Evolutionary conservation across 1,140 invertebrate species (phyloP).

Genomic region (Trigoniulus corallinus): DNA sequence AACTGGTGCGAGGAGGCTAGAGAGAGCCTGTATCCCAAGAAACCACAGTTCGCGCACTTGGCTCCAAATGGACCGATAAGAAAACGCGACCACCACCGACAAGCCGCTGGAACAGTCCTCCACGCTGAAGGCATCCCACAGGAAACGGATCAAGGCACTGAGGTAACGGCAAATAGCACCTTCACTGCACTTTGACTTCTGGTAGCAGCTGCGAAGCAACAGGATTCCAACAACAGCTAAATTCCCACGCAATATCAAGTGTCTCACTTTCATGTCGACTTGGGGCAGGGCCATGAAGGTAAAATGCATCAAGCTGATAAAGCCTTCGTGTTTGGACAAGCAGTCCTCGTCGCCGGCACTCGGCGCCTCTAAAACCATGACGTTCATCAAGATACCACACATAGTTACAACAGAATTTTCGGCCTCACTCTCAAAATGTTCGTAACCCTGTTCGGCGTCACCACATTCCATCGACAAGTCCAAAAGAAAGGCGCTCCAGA

Average conservation of each 20-base stretch:
- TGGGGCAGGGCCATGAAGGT: conserved; percentile 71
- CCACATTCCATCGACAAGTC: background rate
- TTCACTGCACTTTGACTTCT: conserved; percentile 13
- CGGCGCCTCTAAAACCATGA: conserved; percentile 69
- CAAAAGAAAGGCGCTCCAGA: background rate
- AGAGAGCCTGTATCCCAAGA: conserved; percentile 79
- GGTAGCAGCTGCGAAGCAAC: conserved; percentile 55
- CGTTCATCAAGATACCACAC: conserved; percentile 83
- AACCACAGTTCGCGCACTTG: conserved; percentile 84
- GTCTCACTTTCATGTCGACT: conserved; percentile 60
- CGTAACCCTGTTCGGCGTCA: background rate
- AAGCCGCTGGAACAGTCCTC: conserved; percentile 56
- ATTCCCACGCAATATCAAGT: conserved; percentile 67
- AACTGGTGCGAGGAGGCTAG: conserved; percentile 52
- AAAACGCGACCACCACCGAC: conserved; percentile 54
- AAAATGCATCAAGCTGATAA: conserved; percentile 64
- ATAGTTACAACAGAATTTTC: conserved; percentile 58
- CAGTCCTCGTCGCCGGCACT: conserved; percentile 49
- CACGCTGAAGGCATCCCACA: conserved; percentile 81
- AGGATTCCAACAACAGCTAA: conserved; percentile 63
- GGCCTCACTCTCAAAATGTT: background rate
- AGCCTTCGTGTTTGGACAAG: conserved; percentile 35
- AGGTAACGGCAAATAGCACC: conserved; percentile 13
- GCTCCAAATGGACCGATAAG: conserved; percentile 71
- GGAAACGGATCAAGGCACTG: conserved; percentile 46